These are phyloP conservation scores for Vimba vimba DNA, from an alignment of 2,113 vertebrate genomes.

Conservation along the genomic window DNA sequence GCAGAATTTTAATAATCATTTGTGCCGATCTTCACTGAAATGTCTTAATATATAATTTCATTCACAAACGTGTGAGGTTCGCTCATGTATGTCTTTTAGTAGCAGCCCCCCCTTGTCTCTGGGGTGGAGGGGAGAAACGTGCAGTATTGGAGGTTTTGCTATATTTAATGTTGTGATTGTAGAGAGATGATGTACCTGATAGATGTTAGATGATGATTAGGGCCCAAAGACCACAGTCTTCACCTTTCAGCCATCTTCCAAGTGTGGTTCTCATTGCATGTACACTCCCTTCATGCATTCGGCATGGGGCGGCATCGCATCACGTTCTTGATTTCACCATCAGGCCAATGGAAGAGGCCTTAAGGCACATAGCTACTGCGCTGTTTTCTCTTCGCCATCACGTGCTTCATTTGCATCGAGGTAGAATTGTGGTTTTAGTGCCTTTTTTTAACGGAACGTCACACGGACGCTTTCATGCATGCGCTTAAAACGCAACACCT, in stretches of 20 bases:
- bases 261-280: constrained; percentile 47
- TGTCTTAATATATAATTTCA: constrained; percentile 75
- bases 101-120: constrained; percentile 38
- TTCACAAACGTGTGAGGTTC: constrained; percentile 45
- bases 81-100: constrained; percentile 40
- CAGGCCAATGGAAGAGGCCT: constrained; percentile 29
- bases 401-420: constrained; percentile 41
- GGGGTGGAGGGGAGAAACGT: constrained; percentile 23
- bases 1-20: constrained; percentile 73
- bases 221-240: constrained; percentile 33
- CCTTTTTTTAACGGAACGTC: constrained; percentile 53
- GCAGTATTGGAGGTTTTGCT: constrained; percentile 46
- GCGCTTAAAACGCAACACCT: constrained; percentile 18
- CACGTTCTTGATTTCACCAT: constrained; percentile 37
- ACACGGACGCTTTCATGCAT: constrained; percentile 45
- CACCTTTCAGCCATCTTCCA: constrained; percentile 29
- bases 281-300: not conserved
- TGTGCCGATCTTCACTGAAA: constrained; percentile 74
- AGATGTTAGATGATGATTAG: constrained; percentile 47
- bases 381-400: constrained; percentile 33
- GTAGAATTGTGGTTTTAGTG: constrained; percentile 50
- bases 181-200: constrained; percentile 38
- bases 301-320: not conserved
- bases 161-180: constrained; percentile 53
- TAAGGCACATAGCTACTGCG: constrained; percentile 13